Conservation (phyloP, 2,113 vertebrate species). For the Tachuris rubrigastra region DNA sequence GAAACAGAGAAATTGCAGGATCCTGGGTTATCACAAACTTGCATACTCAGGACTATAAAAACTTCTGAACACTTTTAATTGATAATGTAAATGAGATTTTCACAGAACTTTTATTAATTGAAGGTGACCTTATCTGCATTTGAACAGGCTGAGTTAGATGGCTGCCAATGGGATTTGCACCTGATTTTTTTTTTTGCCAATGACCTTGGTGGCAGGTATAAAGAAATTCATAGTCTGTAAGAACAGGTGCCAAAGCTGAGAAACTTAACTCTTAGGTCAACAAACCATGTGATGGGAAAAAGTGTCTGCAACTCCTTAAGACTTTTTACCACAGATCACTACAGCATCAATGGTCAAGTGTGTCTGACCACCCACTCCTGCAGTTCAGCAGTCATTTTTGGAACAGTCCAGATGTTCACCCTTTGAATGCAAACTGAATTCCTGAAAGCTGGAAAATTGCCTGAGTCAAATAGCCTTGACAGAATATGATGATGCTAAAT, state of each 20-base stretch:
- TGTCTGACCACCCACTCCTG: neutral
- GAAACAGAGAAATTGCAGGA: neutral
- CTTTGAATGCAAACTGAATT: neutral
- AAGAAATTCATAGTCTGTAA: neutral
- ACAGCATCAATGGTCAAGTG: accelerated
- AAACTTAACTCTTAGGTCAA: neutral
- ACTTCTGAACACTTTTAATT: neutral
- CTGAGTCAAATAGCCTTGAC: neutral
- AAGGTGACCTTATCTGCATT: neutral
- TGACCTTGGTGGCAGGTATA: neutral
- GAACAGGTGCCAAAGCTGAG: neutral
- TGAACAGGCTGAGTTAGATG: neutral
- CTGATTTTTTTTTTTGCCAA: neutral
- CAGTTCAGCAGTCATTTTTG: neutral
- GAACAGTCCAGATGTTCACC: neutral
- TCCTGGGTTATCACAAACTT: neutral
- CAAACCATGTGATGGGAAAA: neutral
- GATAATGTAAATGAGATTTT: neutral
- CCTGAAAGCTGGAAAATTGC: neutral
- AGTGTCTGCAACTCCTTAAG: neutral
- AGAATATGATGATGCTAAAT: neutral
- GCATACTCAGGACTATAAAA: neutral
- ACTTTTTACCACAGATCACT: neutral
- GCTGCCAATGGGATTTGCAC: neutral
- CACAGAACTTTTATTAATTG: neutral